Evolutionary conservation across 2,797 vertebrate species (phyloP).

Genomic region (Xenops minutus): DNA sequence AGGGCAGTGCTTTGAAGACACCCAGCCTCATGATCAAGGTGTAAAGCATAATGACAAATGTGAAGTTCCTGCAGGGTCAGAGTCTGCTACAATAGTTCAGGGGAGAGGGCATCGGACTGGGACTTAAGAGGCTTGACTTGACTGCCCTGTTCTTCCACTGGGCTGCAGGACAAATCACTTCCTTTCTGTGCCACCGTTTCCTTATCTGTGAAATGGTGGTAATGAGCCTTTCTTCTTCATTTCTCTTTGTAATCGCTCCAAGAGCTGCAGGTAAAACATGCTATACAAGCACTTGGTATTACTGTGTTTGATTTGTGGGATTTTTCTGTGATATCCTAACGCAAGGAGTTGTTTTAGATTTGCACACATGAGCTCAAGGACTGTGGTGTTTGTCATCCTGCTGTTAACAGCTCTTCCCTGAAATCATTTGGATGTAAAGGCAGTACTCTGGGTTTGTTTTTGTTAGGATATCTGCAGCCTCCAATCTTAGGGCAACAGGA

Average conservation of each 20-base stretch:
- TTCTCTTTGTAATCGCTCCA: constrained; percentile 58
- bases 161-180: constrained; percentile 64
- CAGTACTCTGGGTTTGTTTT: constrained; percentile 13
- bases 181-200: constrained; percentile 61
- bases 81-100: constrained; percentile 57
- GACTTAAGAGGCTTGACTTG: constrained; percentile 62
- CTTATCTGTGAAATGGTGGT: constrained; percentile 56
- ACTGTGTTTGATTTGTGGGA: constrained; percentile 46
- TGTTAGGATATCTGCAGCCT: constrained; percentile 60
- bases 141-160: constrained; percentile 57
- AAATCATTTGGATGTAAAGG: constrained; percentile 41
- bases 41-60: constrained; percentile 66
- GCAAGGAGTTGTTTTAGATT: constrained; percentile 38
- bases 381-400: constrained; percentile 33
- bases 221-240: constrained; percentile 64
- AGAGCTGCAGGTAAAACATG: constrained; percentile 62
- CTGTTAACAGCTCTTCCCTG: constrained; percentile 45
- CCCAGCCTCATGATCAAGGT: constrained; percentile 68
- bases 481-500: constrained; percentile 71
- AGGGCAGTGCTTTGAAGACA: constrained; percentile 71
- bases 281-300: constrained; percentile 38
- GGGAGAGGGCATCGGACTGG: constrained; percentile 67
- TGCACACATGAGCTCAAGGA: constrained; percentile 11
- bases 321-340: background rate
- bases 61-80: constrained; percentile 64